Evolutionary conservation across 2,888 invertebrate genomes (phyloP), one percentile per base, ranked within the genome.

Genomic region (Silvanus unidentatus): DNA sequence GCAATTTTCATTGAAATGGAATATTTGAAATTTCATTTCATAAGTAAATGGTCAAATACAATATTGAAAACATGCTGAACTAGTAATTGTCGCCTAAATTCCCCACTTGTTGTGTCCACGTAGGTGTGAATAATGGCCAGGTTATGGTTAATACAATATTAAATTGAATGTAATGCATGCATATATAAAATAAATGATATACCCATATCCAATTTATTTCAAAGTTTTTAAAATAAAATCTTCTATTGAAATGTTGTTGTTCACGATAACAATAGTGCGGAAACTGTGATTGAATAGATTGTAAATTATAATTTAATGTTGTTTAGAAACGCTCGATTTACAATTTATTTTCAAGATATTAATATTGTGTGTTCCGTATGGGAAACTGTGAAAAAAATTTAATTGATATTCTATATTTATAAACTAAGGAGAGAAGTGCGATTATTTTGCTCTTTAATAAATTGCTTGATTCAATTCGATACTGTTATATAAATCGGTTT

Each of bases 91-190:
- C 40, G 32, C 8, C 15, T 40, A 40, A 40, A 22, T 22, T 30
- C 15, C 14, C 29, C 16, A 12, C 27, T 16, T 28, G 32, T 29
- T 15, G 27, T 37, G 11, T 37, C 16, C 16, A 42, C 11, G 40
- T 44, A 40, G 44, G 44, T 44, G 44, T 44, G 40, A 44, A 44
- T 36, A 30, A 44, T 44, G 39, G 22, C 4, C 8, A 22, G 22
- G 22, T 22, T 22, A 22, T 22, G 12, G 16, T 37, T 16, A 44
- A 11, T 27, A 34, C 16, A 38, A 32, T 35, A 40, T 16, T 35
- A 32, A 40, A 15, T 27, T 14, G 27, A 22, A 22, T 40, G 28
- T 39, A 44, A 22, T 44, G 40, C 38, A 28, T 37, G 16, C 27
- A 37, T 27, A 42, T 29, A 37, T 11, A 1, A 22, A 22, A 22